A percentile compares a stretch with the other conserved stretches of the same genome.
phyloP scores from a whole-genome alignment of 2,888 invertebrate genomes.

The Tryphoninae sp. region DNA sequence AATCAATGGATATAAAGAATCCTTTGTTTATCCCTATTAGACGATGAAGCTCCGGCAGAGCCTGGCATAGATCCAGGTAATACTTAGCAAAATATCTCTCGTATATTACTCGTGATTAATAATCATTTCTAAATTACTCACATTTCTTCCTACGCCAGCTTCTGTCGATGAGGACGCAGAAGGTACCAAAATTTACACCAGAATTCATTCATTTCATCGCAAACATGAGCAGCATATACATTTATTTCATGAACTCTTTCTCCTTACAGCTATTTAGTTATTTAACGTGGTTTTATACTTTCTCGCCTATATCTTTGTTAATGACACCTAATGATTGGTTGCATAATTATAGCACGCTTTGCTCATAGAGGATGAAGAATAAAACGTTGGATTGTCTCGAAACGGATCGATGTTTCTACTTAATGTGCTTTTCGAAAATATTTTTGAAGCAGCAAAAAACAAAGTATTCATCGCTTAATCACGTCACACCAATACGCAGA shows the following conservation, averaged over 20 bases:
- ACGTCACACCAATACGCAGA: background rate
- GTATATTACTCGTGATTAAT: background rate
- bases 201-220: slow-evolving; percentile 16
- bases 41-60: slow-evolving; percentile 56
- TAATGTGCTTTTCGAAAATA: slow-evolving; percentile 20
- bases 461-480: slow-evolving; percentile 13
- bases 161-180: slow-evolving; percentile 55
- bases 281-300: slow-evolving; percentile 29
- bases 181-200: slow-evolving; percentile 61
- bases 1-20: slow-evolving; percentile 4
- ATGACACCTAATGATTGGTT: slow-evolving; percentile 29
- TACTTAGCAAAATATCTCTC: background rate
- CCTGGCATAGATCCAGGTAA: slow-evolving; percentile 54
- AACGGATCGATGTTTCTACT: slow-evolving; percentile 24
- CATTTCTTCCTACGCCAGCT: slow-evolving; percentile 3
- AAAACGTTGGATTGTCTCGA: slow-evolving; percentile 50
- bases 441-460: background rate
- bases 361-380: slow-evolving; percentile 40
- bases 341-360: slow-evolving; percentile 42
- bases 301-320: slow-evolving; percentile 14
- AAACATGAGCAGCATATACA: slow-evolving; percentile 8
- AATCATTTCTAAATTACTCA: background rate
- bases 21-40: slow-evolving; percentile 38
- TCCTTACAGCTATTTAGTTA: slow-evolving; percentile 46
- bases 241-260: slow-evolving; percentile 19